Evolutionary conservation across 2,888 invertebrate species (phyloP), one percentile per base, ranked within the genome.

Genomic region (Apotomis capreana): DNA sequence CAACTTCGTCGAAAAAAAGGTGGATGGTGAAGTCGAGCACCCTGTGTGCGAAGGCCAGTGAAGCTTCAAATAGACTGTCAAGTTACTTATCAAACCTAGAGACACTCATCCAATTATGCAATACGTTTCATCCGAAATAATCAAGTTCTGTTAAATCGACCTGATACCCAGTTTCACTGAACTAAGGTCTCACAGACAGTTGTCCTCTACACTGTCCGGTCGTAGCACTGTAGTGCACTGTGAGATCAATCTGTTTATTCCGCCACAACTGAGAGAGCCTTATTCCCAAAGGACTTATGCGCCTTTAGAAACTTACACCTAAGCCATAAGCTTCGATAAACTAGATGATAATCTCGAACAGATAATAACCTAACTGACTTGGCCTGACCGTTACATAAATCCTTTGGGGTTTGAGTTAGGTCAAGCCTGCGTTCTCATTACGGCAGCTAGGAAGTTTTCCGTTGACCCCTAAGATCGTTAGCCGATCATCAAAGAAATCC

Each of bases 391-490:
- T 26, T 9, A 49, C 49, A 49, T 49, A 49, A 0, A 9, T 9
- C 1, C 9, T 49, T 3, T 49, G 3, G 6, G 49, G 5, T 49
- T 36, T 62, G 49, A 36, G 36, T 51, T 51, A 26, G 36, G 4
- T 46, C 6, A 26, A 51, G 62, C n/a, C 49, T 61, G 60, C 44
- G 5, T 44, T 26, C 36, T 62, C 62, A 62, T 62, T 62, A 51
- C 36, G 51, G 49, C 51, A 62, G 36, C 51, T 37, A 51, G 36
- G 51, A 60, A 13, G 46, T 44, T 37, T 40, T 6, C 51, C 36
- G 62, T 8, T 36, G 62, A 51, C 62, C 62, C 6, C n/a, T 36
- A 4, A 26, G 36, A 54, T 63, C 63, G 40, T 63, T 63, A 63
- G 37, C 40, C 40, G 49, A 8, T 3, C 58, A n/a, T 37, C 58